Percentiles rank a stretch among this genome's conserved stretches.
phyloP scores from a whole-genome alignment of 2,888 invertebrate genomes.

The Parnassius orleans region DNA sequence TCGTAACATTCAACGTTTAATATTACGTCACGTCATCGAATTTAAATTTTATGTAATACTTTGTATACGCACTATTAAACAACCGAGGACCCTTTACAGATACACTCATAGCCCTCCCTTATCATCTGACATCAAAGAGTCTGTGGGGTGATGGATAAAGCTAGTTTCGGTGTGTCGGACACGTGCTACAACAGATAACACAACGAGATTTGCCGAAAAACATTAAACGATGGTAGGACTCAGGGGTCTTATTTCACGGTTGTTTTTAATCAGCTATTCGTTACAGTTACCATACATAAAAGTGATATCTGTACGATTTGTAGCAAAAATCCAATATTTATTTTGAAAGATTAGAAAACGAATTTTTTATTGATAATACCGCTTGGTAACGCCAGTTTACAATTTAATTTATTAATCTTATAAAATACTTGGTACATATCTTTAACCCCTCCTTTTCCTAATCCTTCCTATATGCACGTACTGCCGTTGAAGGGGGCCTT shows the following conservation, averaged over 20 bases:
- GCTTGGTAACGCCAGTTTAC: too few relatives aligned
- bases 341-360: too few relatives aligned
- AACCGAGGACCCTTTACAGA: constrained; percentile 36
- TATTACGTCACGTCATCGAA: constrained; percentile 1
- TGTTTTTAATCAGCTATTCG: constrained; percentile 22
- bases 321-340: too few relatives aligned
- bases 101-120: constrained; percentile 44
- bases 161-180: constrained; percentile 56
- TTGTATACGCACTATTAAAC: constrained; percentile 29
- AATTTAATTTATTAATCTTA: too few relatives aligned
- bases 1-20: too few relatives aligned
- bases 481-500: too few relatives aligned
- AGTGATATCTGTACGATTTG: too few relatives aligned
- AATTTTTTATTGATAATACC: too few relatives aligned
- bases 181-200: constrained; percentile 62
- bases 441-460: too few relatives aligned
- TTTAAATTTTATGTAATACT: constrained; percentile 13
- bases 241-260: constrained; percentile 44
- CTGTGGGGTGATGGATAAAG: constrained; percentile 68
- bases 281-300: constrained; percentile 1
- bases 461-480: too few relatives aligned
- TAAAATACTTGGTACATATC: too few relatives aligned
- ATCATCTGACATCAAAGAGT: constrained; percentile 67
- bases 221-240: constrained; percentile 53
- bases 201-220: constrained; percentile 40